Base-by-base conservation (phyloP, 2,888 invertebrate genomes). In the Holacanthella duospinosa region DNA sequence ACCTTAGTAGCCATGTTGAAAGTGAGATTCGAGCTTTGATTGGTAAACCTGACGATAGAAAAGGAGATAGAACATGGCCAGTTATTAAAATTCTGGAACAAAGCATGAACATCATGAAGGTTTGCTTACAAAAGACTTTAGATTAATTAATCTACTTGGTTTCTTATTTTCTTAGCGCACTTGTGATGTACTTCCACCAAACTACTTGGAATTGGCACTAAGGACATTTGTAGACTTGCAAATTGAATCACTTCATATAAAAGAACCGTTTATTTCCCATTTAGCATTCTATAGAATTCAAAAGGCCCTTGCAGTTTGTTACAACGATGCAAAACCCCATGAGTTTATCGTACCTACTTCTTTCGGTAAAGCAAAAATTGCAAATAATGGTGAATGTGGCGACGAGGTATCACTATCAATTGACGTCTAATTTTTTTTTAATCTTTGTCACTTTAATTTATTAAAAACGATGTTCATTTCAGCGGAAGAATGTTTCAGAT, bases 201-300 rank as follows among this genome's bases (percentile, higher is more conserved):
- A 59, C 36, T 57, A 28, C 21, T 66, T 63, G 16, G 60, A 55
- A 3, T 55, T 63, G 28, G 63, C 66, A 12, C 29, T 61, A 19
- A 60, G 57, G 21, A 53, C 63, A 1, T 66, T 66, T 53, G 36
- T 61, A n/a, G 55, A 44, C 25, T 19, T 59, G 9, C 66, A 66
- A 53, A 53, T 43, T 26, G 61, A 66, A 36, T 43, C 24, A 1
- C 55, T 44, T 29, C 61, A 63, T 28, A 26, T 66, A 16, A 59
- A 59, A 53, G 66, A 66, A 44, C 61, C 66, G 27, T 66, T 63
- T 43, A 59, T 66, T 19, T 29, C 56, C 1, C 63, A 61, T 53
- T 21, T 59, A 2, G 28, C 66, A 4, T 66, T 60, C 54, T 36
- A 28, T 12, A 57, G 66, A 6, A 61, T 66, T 19, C 12, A 53